Percentiles rank a stretch among this genome's conserved stretches.
These are phyloP conservation scores for Epirrhoe tristata DNA, from an alignment of 2,888 invertebrate species.

Conservation along the genomic window DNA sequence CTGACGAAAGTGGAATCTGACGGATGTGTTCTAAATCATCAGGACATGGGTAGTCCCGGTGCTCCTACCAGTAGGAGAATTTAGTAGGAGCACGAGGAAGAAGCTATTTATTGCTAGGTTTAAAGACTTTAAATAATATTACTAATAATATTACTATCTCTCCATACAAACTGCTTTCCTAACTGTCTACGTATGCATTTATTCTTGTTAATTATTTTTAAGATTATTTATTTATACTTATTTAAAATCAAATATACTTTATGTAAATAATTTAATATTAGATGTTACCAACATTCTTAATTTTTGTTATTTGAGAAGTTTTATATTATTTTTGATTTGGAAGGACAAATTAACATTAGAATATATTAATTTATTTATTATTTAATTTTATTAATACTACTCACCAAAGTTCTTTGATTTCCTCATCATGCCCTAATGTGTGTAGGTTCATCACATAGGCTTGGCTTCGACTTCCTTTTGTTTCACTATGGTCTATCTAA, in stretches of 20 bases:
- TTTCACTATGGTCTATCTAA: too few species aligned
- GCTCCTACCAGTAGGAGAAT: too few species aligned
- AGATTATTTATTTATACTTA: conserved; percentile 6
- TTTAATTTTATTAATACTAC: too few species aligned
- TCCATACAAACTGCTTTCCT: conserved; percentile 1
- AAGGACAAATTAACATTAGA: conserved; percentile 13
- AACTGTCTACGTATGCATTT: conserved; percentile 14
- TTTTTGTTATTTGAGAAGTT: not conserved
- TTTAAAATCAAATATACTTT: not conserved
- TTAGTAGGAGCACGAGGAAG: too few species aligned
- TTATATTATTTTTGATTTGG: not conserved
- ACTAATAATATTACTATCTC: not conserved
- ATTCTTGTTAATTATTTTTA: conserved; percentile 29
- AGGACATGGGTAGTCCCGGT: too few species aligned
- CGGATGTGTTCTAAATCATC: too few species aligned
- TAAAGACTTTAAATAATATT: not conserved
- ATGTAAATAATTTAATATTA: conserved; percentile 1
- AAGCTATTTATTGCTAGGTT: conserved; percentile 6
- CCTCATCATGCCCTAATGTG: too few species aligned
- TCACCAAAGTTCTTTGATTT: too few species aligned
- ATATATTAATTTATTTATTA: not conserved
- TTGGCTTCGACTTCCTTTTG: too few species aligned
- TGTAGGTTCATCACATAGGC: too few species aligned
- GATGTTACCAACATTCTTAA: not conserved
- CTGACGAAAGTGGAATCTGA: too few species aligned